A percentile compares a stretch with the other conserved stretches of the same genome.
phyloP scores from a whole-genome alignment of 2,113 vertebrate species.

The Plestiodon gilberti region DNA sequence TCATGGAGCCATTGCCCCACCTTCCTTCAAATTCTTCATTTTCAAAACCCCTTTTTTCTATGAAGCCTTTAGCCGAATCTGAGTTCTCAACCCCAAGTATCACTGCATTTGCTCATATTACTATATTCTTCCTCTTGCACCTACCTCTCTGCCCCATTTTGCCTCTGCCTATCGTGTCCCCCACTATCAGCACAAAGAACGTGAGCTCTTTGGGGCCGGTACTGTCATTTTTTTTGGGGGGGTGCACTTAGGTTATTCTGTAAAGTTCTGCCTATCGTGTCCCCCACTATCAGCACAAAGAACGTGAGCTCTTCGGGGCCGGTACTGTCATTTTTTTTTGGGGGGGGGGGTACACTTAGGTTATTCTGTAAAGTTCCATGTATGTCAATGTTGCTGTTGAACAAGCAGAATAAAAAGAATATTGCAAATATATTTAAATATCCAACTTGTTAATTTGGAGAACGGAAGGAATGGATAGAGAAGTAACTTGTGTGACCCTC shows the following conservation, averaged over 20 bases:
- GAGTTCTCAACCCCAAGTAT: neutral
- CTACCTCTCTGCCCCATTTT: neutral
- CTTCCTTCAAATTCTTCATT: neutral
- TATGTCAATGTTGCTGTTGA: neutral
- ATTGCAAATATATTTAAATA: neutral
- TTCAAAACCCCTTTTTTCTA: neutral
- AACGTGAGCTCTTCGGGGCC: neutral
- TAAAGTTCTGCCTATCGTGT: neutral
- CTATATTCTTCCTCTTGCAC: neutral
- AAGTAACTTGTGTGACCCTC: neutral
- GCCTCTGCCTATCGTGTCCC: too few relatives aligned
- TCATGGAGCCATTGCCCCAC: too few relatives aligned
- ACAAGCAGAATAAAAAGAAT: neutral
- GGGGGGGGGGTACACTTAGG: too few relatives aligned
- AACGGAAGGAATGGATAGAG: neutral
- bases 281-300: neutral
- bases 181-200: neutral
- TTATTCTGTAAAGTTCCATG: neutral
- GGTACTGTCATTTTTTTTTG: neutral
- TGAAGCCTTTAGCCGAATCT: neutral
- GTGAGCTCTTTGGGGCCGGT: neutral
- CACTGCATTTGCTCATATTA: neutral
- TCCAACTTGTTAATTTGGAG: neutral
- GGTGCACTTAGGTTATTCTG: neutral
- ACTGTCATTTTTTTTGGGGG: neutral